These are phyloP conservation scores for Drosophila neutralis DNA, from an alignment of 2,888 invertebrate genomes.

Conservation along the genomic window DNA sequence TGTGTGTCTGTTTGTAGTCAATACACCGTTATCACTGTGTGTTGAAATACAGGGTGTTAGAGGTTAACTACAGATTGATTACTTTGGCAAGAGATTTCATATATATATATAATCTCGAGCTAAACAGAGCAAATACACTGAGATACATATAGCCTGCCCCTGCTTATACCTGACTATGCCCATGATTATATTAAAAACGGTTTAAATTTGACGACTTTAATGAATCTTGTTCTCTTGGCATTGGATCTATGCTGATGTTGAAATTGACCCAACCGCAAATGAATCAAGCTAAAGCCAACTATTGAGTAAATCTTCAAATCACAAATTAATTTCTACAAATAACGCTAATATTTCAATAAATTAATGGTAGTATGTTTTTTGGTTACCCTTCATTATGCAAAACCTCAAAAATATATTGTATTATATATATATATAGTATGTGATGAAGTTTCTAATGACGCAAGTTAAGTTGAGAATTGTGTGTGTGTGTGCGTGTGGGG, in stretches of 20 bases:
- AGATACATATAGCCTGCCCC: background rate
- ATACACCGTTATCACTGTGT: conserved; percentile 33
- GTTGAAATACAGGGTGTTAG: conserved; percentile 24
- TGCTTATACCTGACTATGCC: background rate
- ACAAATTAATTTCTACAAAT: background rate
- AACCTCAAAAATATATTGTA: background rate
- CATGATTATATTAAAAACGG: background rate
- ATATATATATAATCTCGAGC: conserved; percentile 24
- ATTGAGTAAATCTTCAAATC: background rate
- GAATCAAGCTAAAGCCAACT: background rate
- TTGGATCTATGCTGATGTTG: background rate
- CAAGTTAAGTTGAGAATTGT: background rate
- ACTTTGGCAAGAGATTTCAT: conserved; percentile 51
- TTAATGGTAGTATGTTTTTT: background rate
- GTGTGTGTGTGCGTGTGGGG: background rate
- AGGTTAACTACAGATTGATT: conserved; percentile 57
- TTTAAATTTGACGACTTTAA: background rate
- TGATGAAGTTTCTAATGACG: conserved; percentile 15
- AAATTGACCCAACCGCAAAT: background rate
- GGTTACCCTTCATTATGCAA: background rate
- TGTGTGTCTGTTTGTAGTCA: conserved; percentile 7
- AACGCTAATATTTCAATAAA: background rate
- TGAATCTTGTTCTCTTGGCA: background rate
- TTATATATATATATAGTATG: background rate
- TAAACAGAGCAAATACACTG: conserved; percentile 25